Evolutionary conservation across 2,888 invertebrate genomes (phyloP).

Genomic region (Acrobasis consociella): DNA sequence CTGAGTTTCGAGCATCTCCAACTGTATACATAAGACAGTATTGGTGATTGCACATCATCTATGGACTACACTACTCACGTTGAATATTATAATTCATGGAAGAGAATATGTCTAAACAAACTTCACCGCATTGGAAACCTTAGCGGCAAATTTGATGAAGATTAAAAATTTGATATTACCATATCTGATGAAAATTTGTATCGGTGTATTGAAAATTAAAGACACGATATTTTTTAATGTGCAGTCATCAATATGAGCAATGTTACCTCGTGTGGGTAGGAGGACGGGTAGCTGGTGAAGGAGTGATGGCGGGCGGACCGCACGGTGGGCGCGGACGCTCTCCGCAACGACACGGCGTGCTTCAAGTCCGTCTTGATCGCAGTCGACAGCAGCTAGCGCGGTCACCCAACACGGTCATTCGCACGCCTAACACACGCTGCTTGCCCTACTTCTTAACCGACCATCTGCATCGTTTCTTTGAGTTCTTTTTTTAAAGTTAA

Average conservation of each 20-base stretch:
- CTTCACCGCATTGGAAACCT: too few relatives aligned
- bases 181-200: too few relatives aligned
- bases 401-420: constrained; percentile 31
- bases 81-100: neutral
- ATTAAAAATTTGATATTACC: too few relatives aligned
- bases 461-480: neutral
- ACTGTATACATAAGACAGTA: constrained; percentile 16
- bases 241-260: constrained; percentile 16
- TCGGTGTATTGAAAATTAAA: too few relatives aligned
- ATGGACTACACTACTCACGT: neutral
- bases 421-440: constrained; percentile 22
- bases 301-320: constrained; percentile 60
- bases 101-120: too few relatives aligned
- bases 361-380: constrained; percentile 90
- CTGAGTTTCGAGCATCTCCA: constrained; percentile 22
- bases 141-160: too few relatives aligned
- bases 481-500: too few relatives aligned
- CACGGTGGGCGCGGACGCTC: constrained; percentile 75
- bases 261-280: constrained; percentile 67
- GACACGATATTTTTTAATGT: neutral
- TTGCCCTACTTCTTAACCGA: constrained; percentile 4
- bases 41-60: constrained; percentile 18
- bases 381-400: constrained; percentile 87
- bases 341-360: constrained; percentile 70
- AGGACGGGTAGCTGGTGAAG: constrained; percentile 73